phyloP scores from a whole-genome alignment of 2,113 vertebrate species.

The Ctenodactylus gundi region DNA sequence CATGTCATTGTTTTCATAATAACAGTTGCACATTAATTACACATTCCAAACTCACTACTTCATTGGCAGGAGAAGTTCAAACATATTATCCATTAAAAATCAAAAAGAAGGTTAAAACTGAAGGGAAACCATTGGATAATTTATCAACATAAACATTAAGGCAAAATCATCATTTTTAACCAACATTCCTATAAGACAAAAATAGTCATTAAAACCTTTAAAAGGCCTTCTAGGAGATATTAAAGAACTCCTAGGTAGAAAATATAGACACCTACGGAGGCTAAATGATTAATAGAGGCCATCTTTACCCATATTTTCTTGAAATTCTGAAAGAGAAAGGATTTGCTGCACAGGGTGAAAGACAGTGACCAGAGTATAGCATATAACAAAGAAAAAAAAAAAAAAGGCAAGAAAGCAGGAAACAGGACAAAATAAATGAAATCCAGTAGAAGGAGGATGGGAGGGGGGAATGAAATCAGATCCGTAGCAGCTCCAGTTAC shows the following conservation, averaged over 20 bases:
- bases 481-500: neutral
- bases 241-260: neutral
- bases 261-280: neutral
- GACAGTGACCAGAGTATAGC: neutral
- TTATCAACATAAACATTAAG: neutral
- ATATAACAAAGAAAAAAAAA: neutral
- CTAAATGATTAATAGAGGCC: neutral
- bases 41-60: neutral
- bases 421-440: neutral
- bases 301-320: neutral
- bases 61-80: neutral
- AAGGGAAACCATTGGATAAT: constrained; percentile 4
- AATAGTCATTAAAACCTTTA: neutral
- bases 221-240: neutral
- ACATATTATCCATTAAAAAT: neutral
- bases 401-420: neutral
- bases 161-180: neutral
- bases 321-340: neutral
- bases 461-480: neutral
- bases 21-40: neutral
- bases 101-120: neutral
- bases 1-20: neutral
- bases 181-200: neutral
- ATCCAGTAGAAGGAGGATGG: accelerated
- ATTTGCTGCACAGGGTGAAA: neutral